Base-by-base conservation (phyloP, 2,113 vertebrate species). In the Tringa solitaria region DNA sequence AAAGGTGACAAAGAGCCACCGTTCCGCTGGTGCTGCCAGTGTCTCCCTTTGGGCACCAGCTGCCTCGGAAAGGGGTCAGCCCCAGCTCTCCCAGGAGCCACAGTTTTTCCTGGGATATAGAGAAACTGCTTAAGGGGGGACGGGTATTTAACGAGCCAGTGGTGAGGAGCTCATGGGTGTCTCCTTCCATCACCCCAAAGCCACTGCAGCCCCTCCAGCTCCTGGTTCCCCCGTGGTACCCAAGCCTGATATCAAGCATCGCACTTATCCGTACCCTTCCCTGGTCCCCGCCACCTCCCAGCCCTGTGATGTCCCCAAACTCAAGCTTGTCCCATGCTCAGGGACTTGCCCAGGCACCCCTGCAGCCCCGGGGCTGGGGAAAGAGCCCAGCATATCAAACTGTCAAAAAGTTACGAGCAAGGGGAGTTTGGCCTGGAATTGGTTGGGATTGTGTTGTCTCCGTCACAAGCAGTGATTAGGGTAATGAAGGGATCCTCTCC, bases 261-360 rank as follows among this genome's bases (percentile, higher is more conserved):
- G 0, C 0, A 0, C 12, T 53, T 45, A n/a, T 1, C 88, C 17
- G 0, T 4, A 33, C 2, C 45, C 60, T 7, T 45, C 51, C n/a
- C 53, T 2, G 17, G 1, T 12, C 19, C 26, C 19, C 1, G 3
- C 24, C 67, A 21, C 33, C 33, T 53, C n/a, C 41, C 80, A 64
- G 61, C 79, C 21, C 72, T 12, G 32, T 1, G 33, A 4, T 32
- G 76, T 28, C 76, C 67, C 68, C 80, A 59, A 0, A 48, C 14
- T 17, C 10, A 6, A 20, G 65, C 16, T 12, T 17, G 28, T 68
- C 51, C 50, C 59, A 0, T 0, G 1, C 59, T n/a, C n/a, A 2
- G 54, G 69, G 65, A 22, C 22, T 39, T 51, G 26, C 57, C 48
- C 1, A 8, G 7, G 12, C 16, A 17, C 2, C 43, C 54, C 61